Evolutionary conservation across 2,888 invertebrate genomes (phyloP).

Genomic region (Plagodis dolabraria): DNA sequence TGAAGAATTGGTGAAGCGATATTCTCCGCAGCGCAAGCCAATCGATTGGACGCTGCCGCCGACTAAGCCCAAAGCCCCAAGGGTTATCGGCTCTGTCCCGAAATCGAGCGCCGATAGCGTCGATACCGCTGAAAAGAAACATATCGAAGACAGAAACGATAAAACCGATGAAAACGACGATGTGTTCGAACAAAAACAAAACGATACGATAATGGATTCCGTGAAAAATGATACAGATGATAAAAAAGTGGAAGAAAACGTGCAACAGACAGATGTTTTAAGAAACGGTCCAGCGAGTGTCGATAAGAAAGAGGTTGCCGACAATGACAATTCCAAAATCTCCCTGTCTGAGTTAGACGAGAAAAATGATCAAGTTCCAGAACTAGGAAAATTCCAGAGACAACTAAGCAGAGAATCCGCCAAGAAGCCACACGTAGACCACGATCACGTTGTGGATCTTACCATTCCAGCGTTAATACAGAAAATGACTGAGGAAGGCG

Average conservation of each 20-base stretch:
- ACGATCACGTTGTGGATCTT: conserved; percentile 63
- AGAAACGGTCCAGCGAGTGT: conserved; percentile 58
- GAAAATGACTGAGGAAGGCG: conserved; percentile 71
- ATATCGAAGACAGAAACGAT: conserved; percentile 38
- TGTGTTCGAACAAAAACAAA: conserved; percentile 63
- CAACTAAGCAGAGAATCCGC: conserved; percentile 63
- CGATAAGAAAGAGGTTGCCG: conserved; percentile 37
- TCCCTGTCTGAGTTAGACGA: conserved; percentile 70
- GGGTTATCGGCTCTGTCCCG: conserved; percentile 74
- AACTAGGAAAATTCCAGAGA: conserved; percentile 62
- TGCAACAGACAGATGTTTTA: conserved; percentile 40
- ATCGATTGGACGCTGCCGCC: conserved; percentile 78
- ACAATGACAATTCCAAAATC: conserved; percentile 56
- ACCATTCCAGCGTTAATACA: conserved; percentile 74
- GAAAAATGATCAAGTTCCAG: conserved; percentile 71
- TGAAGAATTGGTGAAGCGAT: conserved; percentile 75
- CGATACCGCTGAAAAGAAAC: conserved; percentile 56
- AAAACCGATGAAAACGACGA: conserved; percentile 63
- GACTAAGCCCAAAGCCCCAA: conserved; percentile 71
- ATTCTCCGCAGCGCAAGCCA: conserved; percentile 78
- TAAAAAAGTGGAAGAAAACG: conserved; percentile 42
- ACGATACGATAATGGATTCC: conserved; percentile 27
- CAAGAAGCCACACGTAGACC: conserved; percentile 48
- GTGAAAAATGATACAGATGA: conserved; percentile 38
- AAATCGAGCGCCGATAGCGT: conserved; percentile 68